Evolutionary conservation across 2,797 vertebrate genomes (phyloP).

Genomic region (Chaenodraco wilsoni): DNA sequence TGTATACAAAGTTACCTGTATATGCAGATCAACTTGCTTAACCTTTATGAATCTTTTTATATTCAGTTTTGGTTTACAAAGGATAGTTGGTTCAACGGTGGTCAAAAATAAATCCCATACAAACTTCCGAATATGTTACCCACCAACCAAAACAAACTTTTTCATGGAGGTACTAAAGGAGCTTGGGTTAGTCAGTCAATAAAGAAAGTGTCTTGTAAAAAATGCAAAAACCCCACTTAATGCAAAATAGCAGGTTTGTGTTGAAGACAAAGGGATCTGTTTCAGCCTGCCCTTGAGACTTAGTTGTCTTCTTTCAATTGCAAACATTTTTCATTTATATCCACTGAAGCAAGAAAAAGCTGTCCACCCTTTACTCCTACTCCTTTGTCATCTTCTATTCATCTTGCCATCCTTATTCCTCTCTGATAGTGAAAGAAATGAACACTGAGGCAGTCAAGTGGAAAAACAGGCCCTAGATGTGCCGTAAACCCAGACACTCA

Average conservation of each 20-base stretch:
- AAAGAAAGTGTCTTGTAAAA: constrained; percentile 21
- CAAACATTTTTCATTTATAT: constrained; percentile 66
- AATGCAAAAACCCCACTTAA: constrained; percentile 20
- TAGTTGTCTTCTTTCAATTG: constrained; percentile 67
- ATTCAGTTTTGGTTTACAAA: neutral
- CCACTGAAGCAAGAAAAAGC: constrained; percentile 72
- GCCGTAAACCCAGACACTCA: constrained; percentile 55
- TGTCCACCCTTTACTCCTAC: constrained; percentile 66
- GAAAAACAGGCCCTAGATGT: constrained; percentile 59
- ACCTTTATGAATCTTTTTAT: neutral
- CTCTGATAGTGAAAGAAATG: constrained; percentile 64
- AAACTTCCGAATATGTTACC: constrained; percentile 19
- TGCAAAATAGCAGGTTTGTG: constrained; percentile 40
- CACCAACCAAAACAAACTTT: constrained; percentile 4
- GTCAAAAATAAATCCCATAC: neutral
- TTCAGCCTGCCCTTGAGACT: constrained; percentile 26
- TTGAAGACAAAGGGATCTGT: constrained; percentile 56
- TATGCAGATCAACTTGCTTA: neutral
- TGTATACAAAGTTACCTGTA: neutral
- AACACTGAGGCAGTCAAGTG: constrained; percentile 62
- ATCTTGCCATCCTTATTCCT: constrained; percentile 55
- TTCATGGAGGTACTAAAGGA: constrained; percentile 10
- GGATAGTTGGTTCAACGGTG: neutral
- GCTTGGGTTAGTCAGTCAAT: constrained; percentile 26
- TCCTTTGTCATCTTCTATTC: constrained; percentile 67